Conservation (phyloP, 2,113 vertebrate genomes). For the Lophius piscatorius region DNA sequence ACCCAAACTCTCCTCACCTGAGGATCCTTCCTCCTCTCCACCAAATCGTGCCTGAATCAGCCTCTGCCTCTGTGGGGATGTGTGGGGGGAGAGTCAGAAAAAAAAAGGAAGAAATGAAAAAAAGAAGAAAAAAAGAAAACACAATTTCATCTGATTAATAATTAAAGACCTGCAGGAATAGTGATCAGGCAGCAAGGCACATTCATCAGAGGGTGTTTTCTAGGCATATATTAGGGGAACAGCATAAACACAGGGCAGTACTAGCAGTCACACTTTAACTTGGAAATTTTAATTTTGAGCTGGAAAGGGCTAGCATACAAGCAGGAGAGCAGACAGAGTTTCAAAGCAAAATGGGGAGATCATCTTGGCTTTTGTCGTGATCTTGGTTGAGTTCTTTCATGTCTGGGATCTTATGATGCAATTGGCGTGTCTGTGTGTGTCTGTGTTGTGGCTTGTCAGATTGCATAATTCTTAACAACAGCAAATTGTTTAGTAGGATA, state of each 20-base stretch:
- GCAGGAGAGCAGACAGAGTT: conserved; percentile 32
- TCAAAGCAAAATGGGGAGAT: conserved; percentile 28
- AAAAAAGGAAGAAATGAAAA: background rate
- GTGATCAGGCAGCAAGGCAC: conserved; percentile 22
- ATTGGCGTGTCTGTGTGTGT: conserved; percentile 7
- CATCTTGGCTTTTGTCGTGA: too few relatives aligned
- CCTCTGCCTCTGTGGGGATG: conserved; percentile 77
- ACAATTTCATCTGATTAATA: conserved; percentile 11
- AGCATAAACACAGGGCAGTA: conserved; percentile 17
- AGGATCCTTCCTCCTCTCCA: conserved; percentile 58
- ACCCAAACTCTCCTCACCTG: conserved; percentile 46
- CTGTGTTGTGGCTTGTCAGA: conserved; percentile 9
- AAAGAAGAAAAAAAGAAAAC: conserved; percentile 5
- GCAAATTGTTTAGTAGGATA: too few relatives aligned
- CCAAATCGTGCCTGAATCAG: conserved; percentile 69
- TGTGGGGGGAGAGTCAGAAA: background rate
- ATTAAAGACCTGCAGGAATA: conserved; percentile 4
- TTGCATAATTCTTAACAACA: background rate
- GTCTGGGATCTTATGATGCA: conserved; percentile 10
- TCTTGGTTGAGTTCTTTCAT: conserved; percentile 19
- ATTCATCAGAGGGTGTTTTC: conserved; percentile 25
- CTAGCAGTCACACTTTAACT: conserved; percentile 36
- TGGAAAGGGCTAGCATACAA: conserved; percentile 41
- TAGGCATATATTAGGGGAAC: too few relatives aligned
- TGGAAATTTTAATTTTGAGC: conserved; percentile 32